phyloP scores from a whole-genome alignment of 2,888 invertebrate species.

The Apoda limacodes region DNA sequence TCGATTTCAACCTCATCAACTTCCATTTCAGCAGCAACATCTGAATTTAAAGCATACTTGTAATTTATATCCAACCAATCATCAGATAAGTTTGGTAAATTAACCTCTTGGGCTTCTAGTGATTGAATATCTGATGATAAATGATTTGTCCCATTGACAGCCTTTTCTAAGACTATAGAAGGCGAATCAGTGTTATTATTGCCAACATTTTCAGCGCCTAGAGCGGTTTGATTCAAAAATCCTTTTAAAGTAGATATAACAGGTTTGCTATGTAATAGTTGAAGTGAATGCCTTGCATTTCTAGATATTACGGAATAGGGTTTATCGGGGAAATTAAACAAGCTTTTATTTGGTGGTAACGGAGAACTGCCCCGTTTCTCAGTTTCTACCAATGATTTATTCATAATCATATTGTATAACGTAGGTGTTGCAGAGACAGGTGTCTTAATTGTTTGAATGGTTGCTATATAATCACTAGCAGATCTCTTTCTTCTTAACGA shows the following conservation, averaged over 20 bases:
- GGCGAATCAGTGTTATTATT: conserved; percentile 33
- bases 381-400: conserved; percentile 27
- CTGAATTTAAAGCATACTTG: conserved; percentile 36
- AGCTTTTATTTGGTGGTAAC: conserved; percentile 8
- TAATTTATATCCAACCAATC: conserved; percentile 48
- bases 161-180: conserved; percentile 39
- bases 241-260: conserved; percentile 28
- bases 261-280: conserved; percentile 28
- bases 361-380: conserved; percentile 11
- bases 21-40: conserved; percentile 51
- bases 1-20: conserved; percentile 48
- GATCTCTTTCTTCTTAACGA: conserved; percentile 48
- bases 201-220: conserved; percentile 41
- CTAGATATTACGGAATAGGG: conserved; percentile 45
- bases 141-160: conserved; percentile 39
- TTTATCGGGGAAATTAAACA: conserved; percentile 20
- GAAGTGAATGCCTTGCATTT: conserved; percentile 32
- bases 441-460: conserved; percentile 19
- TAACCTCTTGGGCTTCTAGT: conserved; percentile 38
- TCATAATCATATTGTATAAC: conserved; percentile 40
- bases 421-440: conserved; percentile 22
- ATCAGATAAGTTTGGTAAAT: conserved; percentile 38
- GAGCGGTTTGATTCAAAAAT: conserved; percentile 53
- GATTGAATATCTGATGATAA: conserved; percentile 29
- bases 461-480: conserved; percentile 18